Conservation (phyloP, 2,888 invertebrate genomes). For the Caenorhabditis sp. region DNA sequence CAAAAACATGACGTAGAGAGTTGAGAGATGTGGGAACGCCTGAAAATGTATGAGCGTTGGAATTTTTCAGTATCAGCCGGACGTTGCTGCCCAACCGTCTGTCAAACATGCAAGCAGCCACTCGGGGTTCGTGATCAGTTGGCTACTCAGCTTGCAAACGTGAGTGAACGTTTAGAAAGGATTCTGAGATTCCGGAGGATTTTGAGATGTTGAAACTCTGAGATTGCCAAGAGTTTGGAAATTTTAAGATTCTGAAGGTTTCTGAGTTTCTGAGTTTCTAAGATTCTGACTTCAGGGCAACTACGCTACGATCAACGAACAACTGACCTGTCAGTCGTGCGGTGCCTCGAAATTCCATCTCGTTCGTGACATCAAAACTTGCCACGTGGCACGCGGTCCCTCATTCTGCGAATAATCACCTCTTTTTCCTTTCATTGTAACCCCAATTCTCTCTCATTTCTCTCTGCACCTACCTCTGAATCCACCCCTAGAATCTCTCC, state of each 20-base stretch:
- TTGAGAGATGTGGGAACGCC: not conserved
- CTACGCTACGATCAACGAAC: slow-evolving; percentile 70
- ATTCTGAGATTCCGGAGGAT: not conserved
- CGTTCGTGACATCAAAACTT: slow-evolving; percentile 57
- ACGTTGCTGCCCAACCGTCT: slow-evolving; percentile 85
- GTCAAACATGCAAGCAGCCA: slow-evolving; percentile 66
- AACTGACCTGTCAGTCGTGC: slow-evolving; percentile 69
- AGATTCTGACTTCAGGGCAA: slow-evolving; percentile 67
- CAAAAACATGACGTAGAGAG: not conserved
- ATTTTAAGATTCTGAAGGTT: too few species aligned
- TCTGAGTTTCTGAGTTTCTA: not conserved
- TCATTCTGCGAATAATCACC: slow-evolving; percentile 41
- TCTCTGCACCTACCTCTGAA: slow-evolving; percentile 17
- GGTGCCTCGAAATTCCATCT: slow-evolving; percentile 69
- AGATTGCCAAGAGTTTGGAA: too few species aligned
- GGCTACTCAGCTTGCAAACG: slow-evolving; percentile 67
- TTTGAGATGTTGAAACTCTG: too few species aligned
- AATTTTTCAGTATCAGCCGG: slow-evolving; percentile 89
- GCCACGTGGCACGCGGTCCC: slow-evolving; percentile 46
- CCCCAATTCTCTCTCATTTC: not conserved
- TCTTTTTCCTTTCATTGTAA: slow-evolving; percentile 9
- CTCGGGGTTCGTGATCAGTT: slow-evolving; percentile 68
- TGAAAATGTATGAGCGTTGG: not conserved
- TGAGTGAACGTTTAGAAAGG: slow-evolving; percentile 35
- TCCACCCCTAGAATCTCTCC: slow-evolving; percentile 14